phyloP scores from a whole-genome alignment of 2,113 vertebrate species.

The Pelusios castaneus region DNA sequence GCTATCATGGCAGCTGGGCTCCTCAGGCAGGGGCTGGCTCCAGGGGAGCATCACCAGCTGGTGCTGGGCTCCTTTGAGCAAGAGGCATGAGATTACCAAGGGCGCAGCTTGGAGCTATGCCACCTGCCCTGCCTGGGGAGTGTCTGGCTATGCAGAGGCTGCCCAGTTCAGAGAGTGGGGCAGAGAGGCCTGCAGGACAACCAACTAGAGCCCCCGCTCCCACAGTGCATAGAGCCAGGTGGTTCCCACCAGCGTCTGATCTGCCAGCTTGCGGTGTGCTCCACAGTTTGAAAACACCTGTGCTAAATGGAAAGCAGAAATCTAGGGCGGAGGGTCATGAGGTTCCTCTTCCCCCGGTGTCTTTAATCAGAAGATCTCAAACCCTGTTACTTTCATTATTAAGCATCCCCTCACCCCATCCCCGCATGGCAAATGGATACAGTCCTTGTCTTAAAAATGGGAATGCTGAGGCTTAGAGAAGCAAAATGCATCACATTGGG shows the following conservation, averaged over 20 bases:
- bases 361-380: background rate
- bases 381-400: background rate
- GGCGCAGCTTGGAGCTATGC: background rate
- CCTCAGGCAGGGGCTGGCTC: background rate
- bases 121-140: too few species aligned
- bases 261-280: background rate
- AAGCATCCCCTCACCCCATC: background rate
- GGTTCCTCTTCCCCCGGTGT: too few species aligned
- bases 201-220: too few species aligned
- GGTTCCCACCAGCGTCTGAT: background rate
- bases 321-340: rapidly evolving
- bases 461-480: background rate
- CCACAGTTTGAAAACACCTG: background rate
- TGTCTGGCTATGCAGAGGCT: too few species aligned
- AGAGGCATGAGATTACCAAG: background rate
- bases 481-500: background rate
- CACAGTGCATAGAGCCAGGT: background rate
- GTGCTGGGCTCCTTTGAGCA: background rate
- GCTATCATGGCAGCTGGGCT: background rate
- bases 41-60: background rate
- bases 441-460: background rate
- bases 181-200: too few species aligned
- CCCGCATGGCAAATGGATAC: background rate
- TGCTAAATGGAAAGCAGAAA: background rate
- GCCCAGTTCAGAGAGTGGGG: too few species aligned